Evolutionary conservation across 30 jellyfish, hydroid and myxozoan species (phyloP), one percentile per base, ranked within the genome.

Genomic region (Nemopilema nomurai): DNA sequence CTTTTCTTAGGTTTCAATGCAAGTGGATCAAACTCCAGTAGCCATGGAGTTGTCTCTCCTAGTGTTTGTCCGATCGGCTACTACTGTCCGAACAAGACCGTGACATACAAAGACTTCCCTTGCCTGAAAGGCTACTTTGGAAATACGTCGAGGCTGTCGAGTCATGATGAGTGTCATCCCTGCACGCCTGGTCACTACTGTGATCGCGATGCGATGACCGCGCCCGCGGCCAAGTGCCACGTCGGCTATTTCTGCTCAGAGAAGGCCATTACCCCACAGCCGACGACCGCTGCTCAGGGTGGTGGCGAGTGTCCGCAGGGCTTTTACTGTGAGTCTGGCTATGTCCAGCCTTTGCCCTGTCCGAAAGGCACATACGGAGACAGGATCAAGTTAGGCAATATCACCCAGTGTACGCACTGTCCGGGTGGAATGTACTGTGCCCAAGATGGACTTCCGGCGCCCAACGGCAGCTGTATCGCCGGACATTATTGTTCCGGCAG

Each of bases 271-370:
- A 64, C 96, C 19, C 96, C 99, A 0, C 87, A 85, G 31, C 99
- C 99, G 0, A 18, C 32, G 29, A 84, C 64, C 57, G 90, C 80
- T 9, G 76, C 97, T 26, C 95, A 89, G 69, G 99, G 99, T 52
- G 99, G 99, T 18, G 97, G 97, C 22, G 97, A 96, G 29, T 94
- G 99, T 62, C 94, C 95, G 19, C 92, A 77, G 67, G 99, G 99
- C 4, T 94, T 13, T 67, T 94, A 89, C 76, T 94, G 99, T 67
- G 92, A 74, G 53, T 80, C 96, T 52, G 99, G 99, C 25, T 88
- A 51, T 67, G 51, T 86, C 13, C 89, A 67, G 49, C 96, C 97
- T 0, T 74, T 69, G 16, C 97, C 97, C 19, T 94, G 99, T 70
- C 97, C 97, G 6, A 81, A 79, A 53, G 99, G 99, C 30, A 94